Percentiles rank a stretch among this genome's conserved stretches.
Conservation (phyloP, 2,113 vertebrate species). For the Guaruba guarouba region DNA sequence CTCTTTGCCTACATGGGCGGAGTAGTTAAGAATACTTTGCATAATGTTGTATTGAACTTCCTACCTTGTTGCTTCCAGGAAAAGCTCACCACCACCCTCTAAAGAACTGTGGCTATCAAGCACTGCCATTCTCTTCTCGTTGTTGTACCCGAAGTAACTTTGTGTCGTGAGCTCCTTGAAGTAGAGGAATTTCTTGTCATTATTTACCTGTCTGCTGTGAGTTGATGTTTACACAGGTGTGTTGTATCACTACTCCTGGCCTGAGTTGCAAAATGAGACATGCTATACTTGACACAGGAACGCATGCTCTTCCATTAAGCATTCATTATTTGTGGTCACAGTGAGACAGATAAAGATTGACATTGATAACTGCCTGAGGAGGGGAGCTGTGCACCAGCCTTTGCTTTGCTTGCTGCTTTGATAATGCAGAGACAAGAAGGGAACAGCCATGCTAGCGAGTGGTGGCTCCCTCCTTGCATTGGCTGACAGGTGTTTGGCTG, state of each 20-base stretch:
- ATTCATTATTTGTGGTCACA: neutral
- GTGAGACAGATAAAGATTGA: neutral
- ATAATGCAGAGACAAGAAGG: neutral
- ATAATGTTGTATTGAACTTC: neutral
- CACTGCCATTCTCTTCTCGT: accelerated
- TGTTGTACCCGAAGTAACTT: neutral
- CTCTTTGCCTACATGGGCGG: accelerated
- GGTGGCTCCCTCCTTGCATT: neutral
- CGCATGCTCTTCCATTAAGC: neutral
- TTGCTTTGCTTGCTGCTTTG: neutral
- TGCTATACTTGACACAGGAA: neutral
- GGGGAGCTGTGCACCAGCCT: neutral
- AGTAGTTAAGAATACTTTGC: neutral
- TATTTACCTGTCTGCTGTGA: neutral
- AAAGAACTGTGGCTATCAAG: neutral
- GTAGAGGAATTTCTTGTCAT: neutral
- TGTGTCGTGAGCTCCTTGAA: neutral
- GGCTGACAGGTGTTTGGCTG: neutral
- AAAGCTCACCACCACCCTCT: neutral
- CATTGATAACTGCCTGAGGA: neutral
- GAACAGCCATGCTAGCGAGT: accelerated
- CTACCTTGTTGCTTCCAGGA: neutral
- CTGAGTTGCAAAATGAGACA: neutral
- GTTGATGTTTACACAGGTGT: accelerated
- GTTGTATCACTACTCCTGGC: neutral